Conservation (phyloP, 1,140 invertebrate genomes). For the Holcopasites calliopsidis region DNA sequence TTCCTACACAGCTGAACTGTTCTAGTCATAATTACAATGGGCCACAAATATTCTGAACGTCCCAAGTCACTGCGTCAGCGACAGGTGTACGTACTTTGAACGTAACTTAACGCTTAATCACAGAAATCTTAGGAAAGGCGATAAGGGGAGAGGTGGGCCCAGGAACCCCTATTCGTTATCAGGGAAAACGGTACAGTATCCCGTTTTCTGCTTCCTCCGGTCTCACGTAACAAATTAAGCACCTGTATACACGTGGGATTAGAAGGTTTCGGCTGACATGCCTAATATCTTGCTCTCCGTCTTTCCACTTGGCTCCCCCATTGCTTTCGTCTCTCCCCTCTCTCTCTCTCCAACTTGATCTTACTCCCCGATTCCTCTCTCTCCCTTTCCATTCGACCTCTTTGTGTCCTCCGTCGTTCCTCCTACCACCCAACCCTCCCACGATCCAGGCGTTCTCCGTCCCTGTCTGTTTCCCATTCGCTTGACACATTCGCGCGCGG, state of each 20-base stretch:
- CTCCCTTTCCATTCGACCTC: constrained; percentile 13
- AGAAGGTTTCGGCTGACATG: constrained; percentile 52
- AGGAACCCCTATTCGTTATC: constrained; percentile 56
- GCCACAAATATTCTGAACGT: neutral
- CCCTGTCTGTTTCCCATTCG: constrained; percentile 42
- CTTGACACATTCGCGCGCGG: constrained; percentile 60
- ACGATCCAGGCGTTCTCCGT: neutral
- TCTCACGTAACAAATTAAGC: constrained; percentile 55
- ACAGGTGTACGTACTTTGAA: no score
- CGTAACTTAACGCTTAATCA: constrained; percentile 24
- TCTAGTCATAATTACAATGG: no score
- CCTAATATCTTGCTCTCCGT: constrained; percentile 14
- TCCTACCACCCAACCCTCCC: constrained; percentile 9
- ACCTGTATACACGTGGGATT: constrained; percentile 47
- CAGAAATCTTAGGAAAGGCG: no score
- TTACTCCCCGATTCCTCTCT: no score
- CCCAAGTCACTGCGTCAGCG: no score
- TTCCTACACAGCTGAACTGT: no score
- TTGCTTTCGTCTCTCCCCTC: neutral
- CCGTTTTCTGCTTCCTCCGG: constrained; percentile 50
- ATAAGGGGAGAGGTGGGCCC: neutral
- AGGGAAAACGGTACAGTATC: constrained; percentile 57
- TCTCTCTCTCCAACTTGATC: neutral
- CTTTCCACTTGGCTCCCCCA: neutral
- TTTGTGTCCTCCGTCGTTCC: constrained; percentile 9